A percentile compares a stretch with the other conserved stretches of the same genome.
Evolutionary conservation across 2,113 vertebrate genomes (phyloP).

Genomic region (Platichthys flesus): DNA sequence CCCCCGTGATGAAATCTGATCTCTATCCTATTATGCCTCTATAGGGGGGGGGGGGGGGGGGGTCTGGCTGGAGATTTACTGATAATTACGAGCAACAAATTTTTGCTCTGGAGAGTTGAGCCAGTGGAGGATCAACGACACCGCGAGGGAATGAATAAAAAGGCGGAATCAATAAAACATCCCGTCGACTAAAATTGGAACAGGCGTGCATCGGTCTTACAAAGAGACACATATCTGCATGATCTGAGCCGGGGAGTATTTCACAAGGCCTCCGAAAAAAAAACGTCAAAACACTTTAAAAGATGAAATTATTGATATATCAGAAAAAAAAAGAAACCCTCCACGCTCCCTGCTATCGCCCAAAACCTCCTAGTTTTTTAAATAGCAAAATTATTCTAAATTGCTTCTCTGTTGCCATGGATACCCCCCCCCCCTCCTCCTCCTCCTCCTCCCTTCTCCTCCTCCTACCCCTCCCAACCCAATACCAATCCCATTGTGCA

Average conservation of each 20-base stretch:
- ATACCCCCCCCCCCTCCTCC: slow-evolving; percentile 52
- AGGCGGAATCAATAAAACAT: slow-evolving; percentile 78
- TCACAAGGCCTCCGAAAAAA: slow-evolving; percentile 57
- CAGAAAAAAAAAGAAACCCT: slow-evolving; percentile 28
- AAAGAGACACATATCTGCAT: slow-evolving; percentile 64
- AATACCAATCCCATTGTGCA: slow-evolving; percentile 74
- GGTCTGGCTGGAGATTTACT: slow-evolving; percentile 56
- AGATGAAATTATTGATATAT: slow-evolving; percentile 67
- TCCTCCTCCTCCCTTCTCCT: slow-evolving; percentile 13
- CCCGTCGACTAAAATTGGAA: slow-evolving; percentile 74
- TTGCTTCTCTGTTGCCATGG: slow-evolving; percentile 81
- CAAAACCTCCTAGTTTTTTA: slow-evolving; percentile 76
- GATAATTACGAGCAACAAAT: slow-evolving; percentile 49
- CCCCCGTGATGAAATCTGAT: neutral
- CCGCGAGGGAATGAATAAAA: slow-evolving; percentile 68
- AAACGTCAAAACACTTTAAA: slow-evolving; percentile 43
- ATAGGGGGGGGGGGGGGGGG: too few species aligned
- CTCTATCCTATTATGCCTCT: slow-evolving; percentile 26
- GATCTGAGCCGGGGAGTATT: slow-evolving; percentile 58
- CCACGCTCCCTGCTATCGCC: slow-evolving; percentile 48
- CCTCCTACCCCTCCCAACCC: slow-evolving; percentile 14
- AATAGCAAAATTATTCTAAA: slow-evolving; percentile 81
- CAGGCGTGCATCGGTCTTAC: slow-evolving; percentile 62
- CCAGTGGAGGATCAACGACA: slow-evolving; percentile 59
- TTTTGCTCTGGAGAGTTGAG: slow-evolving; percentile 48